phyloP scores from a whole-genome alignment of 2,888 invertebrate species.

The Choreutis nemorana region DNA sequence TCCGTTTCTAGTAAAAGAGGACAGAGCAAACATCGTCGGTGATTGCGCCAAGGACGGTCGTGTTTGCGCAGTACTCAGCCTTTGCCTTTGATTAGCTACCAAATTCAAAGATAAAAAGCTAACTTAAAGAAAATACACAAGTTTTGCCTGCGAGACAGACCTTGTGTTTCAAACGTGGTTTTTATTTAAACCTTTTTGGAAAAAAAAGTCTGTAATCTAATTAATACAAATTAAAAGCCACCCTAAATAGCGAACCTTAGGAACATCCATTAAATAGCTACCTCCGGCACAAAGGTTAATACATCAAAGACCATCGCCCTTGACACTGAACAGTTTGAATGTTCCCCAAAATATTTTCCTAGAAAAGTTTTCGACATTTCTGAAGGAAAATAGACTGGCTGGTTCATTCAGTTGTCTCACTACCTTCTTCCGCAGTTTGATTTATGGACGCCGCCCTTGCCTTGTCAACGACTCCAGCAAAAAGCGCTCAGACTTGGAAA shows the following conservation, averaged over 20 bases:
- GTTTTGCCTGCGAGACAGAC: background rate
- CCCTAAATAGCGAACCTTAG: background rate
- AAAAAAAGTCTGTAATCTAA: too few relatives aligned
- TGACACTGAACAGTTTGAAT: slow-evolving; percentile 12
- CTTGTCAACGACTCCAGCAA: slow-evolving; percentile 10
- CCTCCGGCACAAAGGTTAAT: slow-evolving; percentile 12
- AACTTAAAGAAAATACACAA: background rate
- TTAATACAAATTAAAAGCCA: too few relatives aligned
- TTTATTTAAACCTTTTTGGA: too few relatives aligned
- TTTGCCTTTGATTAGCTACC: slow-evolving; percentile 44
- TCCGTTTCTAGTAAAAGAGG: slow-evolving; percentile 44
- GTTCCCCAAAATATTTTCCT: slow-evolving; percentile 10
- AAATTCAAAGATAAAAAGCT: background rate
- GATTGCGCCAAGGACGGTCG: slow-evolving; percentile 46
- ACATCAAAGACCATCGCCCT: slow-evolving; percentile 11
- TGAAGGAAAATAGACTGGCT: too few relatives aligned
- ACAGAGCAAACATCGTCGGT: slow-evolving; percentile 30
- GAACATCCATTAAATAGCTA: slow-evolving; percentile 5
- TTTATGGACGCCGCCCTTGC: slow-evolving; percentile 19
- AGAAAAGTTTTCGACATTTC: slow-evolving; percentile 13
- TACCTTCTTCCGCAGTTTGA: slow-evolving; percentile 25
- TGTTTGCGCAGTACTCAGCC: slow-evolving; percentile 37
- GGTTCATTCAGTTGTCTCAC: slow-evolving; percentile 21
- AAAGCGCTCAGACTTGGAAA: too few relatives aligned
- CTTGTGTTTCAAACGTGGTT: too few relatives aligned